Conservation (phyloP, 1,140 invertebrate species). For the Lineus longissimus region DNA sequence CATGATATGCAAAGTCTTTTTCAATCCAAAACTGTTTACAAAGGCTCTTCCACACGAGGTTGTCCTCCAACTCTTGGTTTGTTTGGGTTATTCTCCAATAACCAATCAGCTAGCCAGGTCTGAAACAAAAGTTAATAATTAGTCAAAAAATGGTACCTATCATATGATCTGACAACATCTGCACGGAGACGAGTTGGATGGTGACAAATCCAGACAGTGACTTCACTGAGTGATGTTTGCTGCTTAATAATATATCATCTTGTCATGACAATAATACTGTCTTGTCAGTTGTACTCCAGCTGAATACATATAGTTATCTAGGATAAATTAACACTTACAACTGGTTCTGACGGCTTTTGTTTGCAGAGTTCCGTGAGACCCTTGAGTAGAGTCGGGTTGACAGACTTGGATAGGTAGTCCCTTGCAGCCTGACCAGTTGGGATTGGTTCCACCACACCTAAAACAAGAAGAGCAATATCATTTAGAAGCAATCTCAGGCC, state of each 20-base stretch:
- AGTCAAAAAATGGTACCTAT: not conserved
- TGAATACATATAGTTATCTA: not conserved
- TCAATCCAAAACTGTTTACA: constrained; percentile 9
- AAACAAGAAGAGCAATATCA: constrained; percentile 7
- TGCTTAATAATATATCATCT: no score
- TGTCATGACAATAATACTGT: no score
- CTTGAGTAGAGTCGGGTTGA: constrained; percentile 65
- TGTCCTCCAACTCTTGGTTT: constrained; percentile 55
- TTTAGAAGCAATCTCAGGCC: no score
- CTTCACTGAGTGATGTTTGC: no score
- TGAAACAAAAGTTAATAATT: constrained; percentile 24
- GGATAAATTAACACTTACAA: constrained; percentile 45
- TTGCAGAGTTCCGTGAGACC: constrained; percentile 68
- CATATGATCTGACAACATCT: not conserved
- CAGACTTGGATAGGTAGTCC: constrained; percentile 65
- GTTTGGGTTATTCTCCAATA: constrained; percentile 71
- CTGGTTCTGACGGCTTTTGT: constrained; percentile 68
- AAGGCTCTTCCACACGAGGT: constrained; percentile 30
- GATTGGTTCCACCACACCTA: constrained; percentile 52
- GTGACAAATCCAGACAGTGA: no score
- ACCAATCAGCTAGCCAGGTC: constrained; percentile 74
- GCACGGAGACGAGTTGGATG: no score
- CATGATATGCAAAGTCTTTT: no score
- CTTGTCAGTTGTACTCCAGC: no score
- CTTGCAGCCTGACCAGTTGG: constrained; percentile 54